phyloP scores from a whole-genome alignment of 2,113 vertebrate species.

The Hippocampus guttulatus region DNA sequence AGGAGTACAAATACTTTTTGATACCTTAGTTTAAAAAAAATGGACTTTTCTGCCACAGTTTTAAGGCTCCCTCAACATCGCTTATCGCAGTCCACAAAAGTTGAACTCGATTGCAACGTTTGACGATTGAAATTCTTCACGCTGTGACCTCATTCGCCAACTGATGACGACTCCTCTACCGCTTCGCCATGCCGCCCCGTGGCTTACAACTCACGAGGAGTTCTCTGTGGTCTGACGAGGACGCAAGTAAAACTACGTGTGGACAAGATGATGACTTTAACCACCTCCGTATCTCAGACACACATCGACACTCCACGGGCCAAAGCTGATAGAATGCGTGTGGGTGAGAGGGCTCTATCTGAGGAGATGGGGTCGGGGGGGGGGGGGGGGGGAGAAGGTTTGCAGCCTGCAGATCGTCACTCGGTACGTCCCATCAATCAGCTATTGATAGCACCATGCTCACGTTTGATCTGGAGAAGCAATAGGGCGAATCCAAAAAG shows the following conservation, averaged over 20 bases:
- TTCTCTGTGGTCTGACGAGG: neutral
- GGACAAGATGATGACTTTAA: slow-evolving; percentile 34
- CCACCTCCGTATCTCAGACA: slow-evolving; percentile 24
- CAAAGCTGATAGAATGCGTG: slow-evolving; percentile 40
- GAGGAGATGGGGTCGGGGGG: neutral
- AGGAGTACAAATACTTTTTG: neutral
- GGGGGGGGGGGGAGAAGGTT: neutral
- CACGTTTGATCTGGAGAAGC: neutral
- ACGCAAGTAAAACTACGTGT: neutral
- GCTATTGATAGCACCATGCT: neutral
- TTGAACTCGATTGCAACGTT: too few relatives aligned
- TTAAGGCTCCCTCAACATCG: too few relatives aligned
- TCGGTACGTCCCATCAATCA: slow-evolving; percentile 18
- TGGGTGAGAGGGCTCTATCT: slow-evolving; percentile 24
- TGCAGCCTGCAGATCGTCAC: slow-evolving; percentile 45
- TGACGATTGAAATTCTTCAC: too few relatives aligned
- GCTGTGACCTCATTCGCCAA: too few relatives aligned
- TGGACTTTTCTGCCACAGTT: neutral
- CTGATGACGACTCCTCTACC: too few relatives aligned
- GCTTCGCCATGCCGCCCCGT: too few relatives aligned
- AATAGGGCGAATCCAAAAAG: neutral
- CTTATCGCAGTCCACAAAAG: too few relatives aligned
- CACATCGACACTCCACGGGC: slow-evolving; percentile 48
- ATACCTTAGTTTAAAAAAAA: neutral
- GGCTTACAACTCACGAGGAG: too few relatives aligned